These are phyloP conservation scores for Phataginus tetradactyla DNA, from an alignment of 2,797 vertebrate species.

Conservation along the genomic window DNA sequence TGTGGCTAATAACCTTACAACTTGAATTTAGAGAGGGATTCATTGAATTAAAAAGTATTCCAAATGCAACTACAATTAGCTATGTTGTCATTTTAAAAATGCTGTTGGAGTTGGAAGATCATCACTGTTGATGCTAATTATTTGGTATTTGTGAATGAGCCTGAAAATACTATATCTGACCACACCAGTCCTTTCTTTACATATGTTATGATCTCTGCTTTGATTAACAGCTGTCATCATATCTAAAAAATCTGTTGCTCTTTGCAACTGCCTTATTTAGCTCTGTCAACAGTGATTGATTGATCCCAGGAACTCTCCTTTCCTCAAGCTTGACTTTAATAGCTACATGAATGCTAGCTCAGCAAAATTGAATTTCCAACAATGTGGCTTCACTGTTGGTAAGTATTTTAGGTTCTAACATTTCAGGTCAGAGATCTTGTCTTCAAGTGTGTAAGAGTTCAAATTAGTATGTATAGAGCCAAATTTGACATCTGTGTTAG, in stretches of 20 bases:
- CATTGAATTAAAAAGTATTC: not conserved
- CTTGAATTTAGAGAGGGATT: not conserved
- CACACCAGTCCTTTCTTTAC: not conserved
- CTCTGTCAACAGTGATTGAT: not conserved
- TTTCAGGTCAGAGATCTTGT: not conserved
- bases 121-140: not conserved
- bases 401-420: not conserved
- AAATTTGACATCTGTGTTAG: not conserved
- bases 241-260: not conserved
- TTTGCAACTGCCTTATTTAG: slow-evolving; percentile 1
- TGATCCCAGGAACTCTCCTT: not conserved
- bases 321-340: not conserved
- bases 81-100: slow-evolving; percentile 6
- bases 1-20: not conserved
- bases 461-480: not conserved
- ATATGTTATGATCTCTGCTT: not conserved
- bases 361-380: not conserved
- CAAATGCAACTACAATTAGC: not conserved
- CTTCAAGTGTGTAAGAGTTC: not conserved
- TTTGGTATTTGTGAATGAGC: not conserved
- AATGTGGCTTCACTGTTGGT: not conserved
- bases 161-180: not conserved
- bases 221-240: not conserved
- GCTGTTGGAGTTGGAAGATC: not conserved
- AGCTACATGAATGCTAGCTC: not conserved